Conservation (phyloP, 1,140 invertebrate species). For the Drosophila albomicans region DNA sequence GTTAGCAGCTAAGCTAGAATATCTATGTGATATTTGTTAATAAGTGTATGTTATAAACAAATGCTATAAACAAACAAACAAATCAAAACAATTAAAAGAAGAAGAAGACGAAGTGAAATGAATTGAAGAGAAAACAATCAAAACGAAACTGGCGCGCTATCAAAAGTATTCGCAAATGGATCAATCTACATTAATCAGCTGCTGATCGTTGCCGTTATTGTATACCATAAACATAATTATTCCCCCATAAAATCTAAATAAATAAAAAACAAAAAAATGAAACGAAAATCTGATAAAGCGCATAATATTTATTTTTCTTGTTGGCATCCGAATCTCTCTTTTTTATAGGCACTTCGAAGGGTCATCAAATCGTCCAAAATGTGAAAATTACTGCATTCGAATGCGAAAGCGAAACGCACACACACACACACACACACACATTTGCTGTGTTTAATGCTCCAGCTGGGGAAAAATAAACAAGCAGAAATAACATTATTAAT, state of each 20-base stretch:
- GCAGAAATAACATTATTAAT: conserved; percentile 36
- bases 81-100: conserved; percentile 12
- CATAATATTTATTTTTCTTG: conserved; percentile 23
- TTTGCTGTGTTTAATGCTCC: neutral
- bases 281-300: conserved; percentile 31
- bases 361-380: conserved; percentile 21
- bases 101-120: neutral
- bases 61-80: conserved; percentile 48
- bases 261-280: conserved; percentile 16
- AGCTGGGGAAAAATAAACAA: conserved; percentile 27
- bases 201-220: conserved; percentile 66
- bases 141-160: conserved; percentile 27
- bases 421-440: neutral
- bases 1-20: conserved; percentile 59
- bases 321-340: conserved; percentile 14
- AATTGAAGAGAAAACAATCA: conserved; percentile 7
- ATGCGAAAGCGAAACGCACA: neutral
- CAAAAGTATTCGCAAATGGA: conserved; percentile 45
- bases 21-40: conserved; percentile 72
- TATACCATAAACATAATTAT: conserved; percentile 47
- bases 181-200: conserved; percentile 38
- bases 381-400: conserved; percentile 12
- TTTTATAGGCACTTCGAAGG: conserved; percentile 30
- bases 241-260: conserved; percentile 56
- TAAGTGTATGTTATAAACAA: conserved; percentile 59